Evolutionary conservation across 1,140 invertebrate species (phyloP), one percentile per base, ranked within the genome.

Genomic region (Acromyrmex echinatior): DNA sequence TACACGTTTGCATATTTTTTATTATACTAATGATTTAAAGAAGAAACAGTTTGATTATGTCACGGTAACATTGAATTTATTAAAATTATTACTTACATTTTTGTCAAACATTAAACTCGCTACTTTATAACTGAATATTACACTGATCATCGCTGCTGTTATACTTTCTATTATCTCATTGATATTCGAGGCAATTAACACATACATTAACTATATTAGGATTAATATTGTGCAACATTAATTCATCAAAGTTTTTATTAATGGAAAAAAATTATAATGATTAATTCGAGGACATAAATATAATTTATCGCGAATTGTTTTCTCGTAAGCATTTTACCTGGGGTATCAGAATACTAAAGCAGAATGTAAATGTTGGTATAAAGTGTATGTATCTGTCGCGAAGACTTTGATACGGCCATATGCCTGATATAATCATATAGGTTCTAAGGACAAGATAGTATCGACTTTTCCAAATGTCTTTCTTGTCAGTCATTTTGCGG

Each of bases 401-500:
- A 39, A 70, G 78, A 18, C 49, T 70, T 10, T 5, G 7, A 12
- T 80, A 80, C 7, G 63, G 63, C 78, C 78, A 80, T 80, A 70
- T 14, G 51, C 63, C 78, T 14, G 31, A 35, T 70, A 80, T 10
- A 3, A 2, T 70, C 63, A 80, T 18, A 10, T 70, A 80, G 18
- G 51, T 35, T 56, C 28, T 80, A 70, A 31, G 28, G 21, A 80
- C 21, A 39, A 12, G 31, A 5, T 80, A 80, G 5, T 68, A 70
- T 3, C 65, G 78, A 39, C 63, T 80, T 39, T 68, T 53, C 63
- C 63, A 80, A 56, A 70, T 56, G 65, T 80, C 63, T 70, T 80
- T 80, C 49, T 70, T 56, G 63, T 70, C 49, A 0, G n/a, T 53
- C 63, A 80, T 80, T 80, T 56, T 80, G 49, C n/a, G 4, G 21